Evolutionary conservation across 2,113 vertebrate genomes (phyloP).

Genomic region (Suncus etruscus): DNA sequence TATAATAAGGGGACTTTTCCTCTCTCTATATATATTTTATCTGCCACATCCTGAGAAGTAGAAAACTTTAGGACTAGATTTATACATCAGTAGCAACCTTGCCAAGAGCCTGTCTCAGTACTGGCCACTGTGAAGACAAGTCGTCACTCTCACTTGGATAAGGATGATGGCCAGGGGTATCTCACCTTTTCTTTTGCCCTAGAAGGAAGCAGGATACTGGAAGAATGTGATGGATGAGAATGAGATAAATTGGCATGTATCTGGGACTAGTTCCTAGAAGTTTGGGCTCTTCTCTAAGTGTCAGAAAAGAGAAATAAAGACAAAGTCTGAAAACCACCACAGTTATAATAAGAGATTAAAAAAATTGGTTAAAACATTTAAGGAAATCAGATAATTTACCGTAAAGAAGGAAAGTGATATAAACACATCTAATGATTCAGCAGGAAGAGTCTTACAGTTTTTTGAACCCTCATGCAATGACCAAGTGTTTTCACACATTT

Average conservation of each 20-base stretch:
- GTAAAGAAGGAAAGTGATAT: conserved; percentile 40
- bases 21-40: not conserved
- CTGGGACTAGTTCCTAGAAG: not conserved
- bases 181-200: conserved; percentile 32
- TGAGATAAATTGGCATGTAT: not conserved
- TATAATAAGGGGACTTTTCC: not conserved
- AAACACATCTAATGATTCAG: not conserved
- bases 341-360: conserved; percentile 57
- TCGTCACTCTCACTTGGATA: conserved; percentile 19
- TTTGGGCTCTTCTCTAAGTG: conserved; percentile 53
- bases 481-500: not conserved
- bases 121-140: conserved; percentile 30
- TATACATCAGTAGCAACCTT: conserved; percentile 35
- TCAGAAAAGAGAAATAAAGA: conserved; percentile 48
- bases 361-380: not conserved
- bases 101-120: conserved; percentile 35
- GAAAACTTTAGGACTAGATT: not conserved
- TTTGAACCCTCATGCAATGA: not conserved
- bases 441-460: conserved; percentile 27
- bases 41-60: not conserved
- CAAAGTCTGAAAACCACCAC: conserved; percentile 40
- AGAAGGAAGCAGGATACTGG: conserved; percentile 54
- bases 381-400: conserved; percentile 33
- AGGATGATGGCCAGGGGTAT: not conserved
- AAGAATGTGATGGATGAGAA: conserved; percentile 46